phyloP scores from a whole-genome alignment of 2,888 invertebrate genomes.

The Lottia gigantea region DNA sequence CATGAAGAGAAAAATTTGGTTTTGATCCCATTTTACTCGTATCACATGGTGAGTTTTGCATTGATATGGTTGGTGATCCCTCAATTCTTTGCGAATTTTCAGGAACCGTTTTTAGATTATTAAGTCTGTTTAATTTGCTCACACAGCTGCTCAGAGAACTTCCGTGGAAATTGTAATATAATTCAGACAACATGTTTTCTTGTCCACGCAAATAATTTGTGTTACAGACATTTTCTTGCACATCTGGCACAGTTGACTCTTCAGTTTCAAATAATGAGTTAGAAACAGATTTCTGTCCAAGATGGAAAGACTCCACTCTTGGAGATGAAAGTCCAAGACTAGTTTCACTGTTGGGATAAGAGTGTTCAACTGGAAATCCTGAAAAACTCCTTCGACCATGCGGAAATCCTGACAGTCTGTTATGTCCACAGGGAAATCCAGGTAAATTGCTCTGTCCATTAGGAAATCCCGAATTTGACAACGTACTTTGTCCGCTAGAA shows the following conservation, averaged over 20 bases:
- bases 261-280: no score
- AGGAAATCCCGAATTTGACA: not conserved
- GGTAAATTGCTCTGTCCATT: not conserved
- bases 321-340: not conserved
- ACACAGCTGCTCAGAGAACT: not conserved
- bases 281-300: no score
- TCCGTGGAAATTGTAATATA: not conserved
- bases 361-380: not conserved
- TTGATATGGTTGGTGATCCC: not conserved
- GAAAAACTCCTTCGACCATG: not conserved
- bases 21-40: not conserved
- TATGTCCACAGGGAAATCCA: no score
- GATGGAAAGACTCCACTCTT: no score
- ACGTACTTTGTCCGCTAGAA: not conserved
- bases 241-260: no score
- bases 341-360: not conserved
- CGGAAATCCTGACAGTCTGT: not conserved
- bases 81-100: not conserved
- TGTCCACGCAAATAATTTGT: not conserved
- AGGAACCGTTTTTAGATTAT: not conserved
- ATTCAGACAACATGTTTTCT: not conserved
- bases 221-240: not conserved
- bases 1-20: not conserved
- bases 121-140: not conserved
- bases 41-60: not conserved